Evolutionary conservation across 1,140 invertebrate species (phyloP).

Genomic region (Zaprionus lachaisei): DNA sequence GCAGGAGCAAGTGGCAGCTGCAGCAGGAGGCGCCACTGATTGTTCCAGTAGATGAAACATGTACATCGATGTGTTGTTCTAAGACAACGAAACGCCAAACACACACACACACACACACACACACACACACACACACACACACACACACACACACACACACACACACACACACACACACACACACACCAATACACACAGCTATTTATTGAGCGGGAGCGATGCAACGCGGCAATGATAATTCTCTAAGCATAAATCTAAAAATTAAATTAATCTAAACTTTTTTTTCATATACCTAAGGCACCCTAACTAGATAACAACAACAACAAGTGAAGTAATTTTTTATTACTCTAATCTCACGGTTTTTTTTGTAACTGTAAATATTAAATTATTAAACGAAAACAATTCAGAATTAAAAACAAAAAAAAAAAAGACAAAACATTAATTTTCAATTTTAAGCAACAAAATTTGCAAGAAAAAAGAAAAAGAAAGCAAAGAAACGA

Average conservation of each 20-base stretch:
- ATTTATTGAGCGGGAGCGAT: conserved; percentile 37
- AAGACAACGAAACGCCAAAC: conserved; percentile 46
- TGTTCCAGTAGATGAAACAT: conserved; percentile 77
- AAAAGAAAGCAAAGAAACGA: conserved; percentile 11
- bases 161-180: neutral
- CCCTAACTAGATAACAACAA: conserved; percentile 25
- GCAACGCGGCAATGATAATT: conserved; percentile 53
- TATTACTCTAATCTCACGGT: conserved; percentile 27
- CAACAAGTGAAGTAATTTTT: conserved; percentile 33
- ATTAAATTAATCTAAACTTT: conserved; percentile 54
- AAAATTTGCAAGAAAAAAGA: conserved; percentile 42
- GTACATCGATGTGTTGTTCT: conserved; percentile 81
- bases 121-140: conserved; percentile 2
- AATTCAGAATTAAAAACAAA: neutral
- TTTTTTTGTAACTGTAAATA: conserved; percentile 64
- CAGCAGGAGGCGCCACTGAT: conserved; percentile 30
- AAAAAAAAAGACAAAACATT: neutral
- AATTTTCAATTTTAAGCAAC: conserved; percentile 30
- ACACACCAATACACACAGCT: conserved; percentile 9
- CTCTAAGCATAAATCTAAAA: conserved; percentile 41
- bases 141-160: neutral
- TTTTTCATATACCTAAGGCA: conserved; percentile 74
- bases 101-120: conserved; percentile 3
- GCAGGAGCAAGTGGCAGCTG: conserved; percentile 59
- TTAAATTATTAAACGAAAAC: conserved; percentile 44